Evolutionary conservation across 2,888 invertebrate species (phyloP), one percentile per base, ranked within the genome.

Genomic region (Protonemura montana): DNA sequence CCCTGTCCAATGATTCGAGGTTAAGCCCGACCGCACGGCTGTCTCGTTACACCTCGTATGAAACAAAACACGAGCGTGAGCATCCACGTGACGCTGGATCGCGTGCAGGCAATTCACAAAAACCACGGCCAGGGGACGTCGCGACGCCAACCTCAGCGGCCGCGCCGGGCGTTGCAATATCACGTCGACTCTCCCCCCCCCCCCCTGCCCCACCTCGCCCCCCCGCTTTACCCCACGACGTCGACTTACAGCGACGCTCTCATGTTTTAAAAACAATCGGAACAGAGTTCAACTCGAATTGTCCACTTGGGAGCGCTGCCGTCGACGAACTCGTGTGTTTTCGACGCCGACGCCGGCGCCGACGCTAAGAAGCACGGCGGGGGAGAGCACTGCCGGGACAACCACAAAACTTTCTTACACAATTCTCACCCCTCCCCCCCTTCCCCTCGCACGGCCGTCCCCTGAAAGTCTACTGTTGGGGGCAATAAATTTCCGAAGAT

Each of bases 401-500:
- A 84, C 84, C 84, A 84, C 84, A 84, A 84, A 84, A 84, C 59
- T 84, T 84, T 59, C 84, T 76, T 84, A 27, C 84, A 76, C 84
- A 59, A 82, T 26, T 41, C 82, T n/a, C 82, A n/a, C 29, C 82
- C 41, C 82, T 25, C n/a, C n/a, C n/a, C n/a, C n/a, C n/a, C 26
- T 25, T 76, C 76, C 76, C 76, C 21, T 25, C n/a, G 26, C 83
- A n/a, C 84, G 27, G 2, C 42, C 35, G 10, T 10, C 35, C 59
- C 21, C 59, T 35, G 21, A 59, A 85, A 59, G 85, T 85, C 87
- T 87, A 41, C 87, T 83, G 77, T 82, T 81, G 84, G 42, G 84
- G 83, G 85, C 82, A 30, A 87, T 87, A 87, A 87, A 87, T 87
- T 87, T 83, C 27, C 85, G 41, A 85, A 87, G 87, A 87, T 87